Evolutionary conservation across 2,113 vertebrate species (phyloP), one percentile per base, ranked within the genome.

Genomic region (Glaucidium brasilianum): DNA sequence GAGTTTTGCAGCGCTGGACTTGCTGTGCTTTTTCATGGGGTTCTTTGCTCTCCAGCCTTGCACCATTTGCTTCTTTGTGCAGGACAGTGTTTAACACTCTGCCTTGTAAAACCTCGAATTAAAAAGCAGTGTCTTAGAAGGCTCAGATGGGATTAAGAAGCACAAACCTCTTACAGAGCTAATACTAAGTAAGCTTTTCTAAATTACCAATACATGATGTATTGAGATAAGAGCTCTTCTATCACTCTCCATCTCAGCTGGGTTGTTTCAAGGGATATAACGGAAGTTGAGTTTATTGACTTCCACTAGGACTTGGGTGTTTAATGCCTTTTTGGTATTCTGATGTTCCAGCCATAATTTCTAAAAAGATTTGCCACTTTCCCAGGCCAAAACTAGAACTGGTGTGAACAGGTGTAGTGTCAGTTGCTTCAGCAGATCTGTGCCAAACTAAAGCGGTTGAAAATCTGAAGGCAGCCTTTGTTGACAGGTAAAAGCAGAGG

Each of bases 151-250:
- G 77, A 97, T 94, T 92, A 95, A 75, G 73, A 34, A 63, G 89
- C 83, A 79, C 91, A 92, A 95, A 91, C 84, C 89, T 96, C 92
- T 95, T 92, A 91, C 66, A 83, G 71, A 82, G 58, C 80, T 94
- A 78, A 94, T 19, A 56, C 76, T 73, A 69, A 89, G 45, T 64
- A 94, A 94, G 94, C 94, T 91, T 92, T 91, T 82, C 91, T 86
- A 50, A 94, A 82, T 94, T 89, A 55, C 86, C 83, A 53, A 5
- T 78, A 56, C 1, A 1, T 78, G 88, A 53, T 84, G 19, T 58
- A n/a, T 91, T 72, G 60, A 71, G 62, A 39, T 39, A 71, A 77
- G 75, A 69, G 68, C 82, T 84, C 26, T 92, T 16, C 64, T 50
- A 11, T 88, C 68, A n/a, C 85, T 91, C 85, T 77, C 50, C 83